phyloP scores from a whole-genome alignment of 2,888 invertebrate genomes.

The Latrodectus elegans region DNA sequence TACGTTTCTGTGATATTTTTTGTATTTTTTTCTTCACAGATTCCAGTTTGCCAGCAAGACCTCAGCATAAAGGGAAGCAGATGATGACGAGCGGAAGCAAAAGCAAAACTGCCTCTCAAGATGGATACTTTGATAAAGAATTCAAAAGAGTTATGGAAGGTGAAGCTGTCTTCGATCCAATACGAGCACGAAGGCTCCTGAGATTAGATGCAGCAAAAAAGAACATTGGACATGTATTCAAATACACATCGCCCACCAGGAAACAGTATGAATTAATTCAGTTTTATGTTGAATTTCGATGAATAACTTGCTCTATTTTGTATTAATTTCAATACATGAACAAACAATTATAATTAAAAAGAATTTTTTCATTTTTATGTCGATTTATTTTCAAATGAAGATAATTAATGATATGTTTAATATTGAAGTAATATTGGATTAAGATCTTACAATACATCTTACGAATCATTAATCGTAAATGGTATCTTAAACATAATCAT shows the following conservation, averaged over 20 bases:
- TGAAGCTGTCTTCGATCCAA: conserved; percentile 31
- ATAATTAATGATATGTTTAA: too few species aligned
- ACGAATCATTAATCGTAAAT: too few species aligned
- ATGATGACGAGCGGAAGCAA: conserved; percentile 38
- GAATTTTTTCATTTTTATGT: too few species aligned
- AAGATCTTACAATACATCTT: too few species aligned
- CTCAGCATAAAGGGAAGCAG: conserved; percentile 43
- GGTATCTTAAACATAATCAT: too few species aligned
- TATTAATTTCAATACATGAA: too few species aligned
- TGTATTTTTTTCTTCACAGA: not conserved
- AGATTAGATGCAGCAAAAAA: conserved; percentile 41
- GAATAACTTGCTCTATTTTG: too few species aligned
- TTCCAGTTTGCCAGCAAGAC: not conserved
- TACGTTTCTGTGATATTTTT: not conserved
- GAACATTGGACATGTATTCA: conserved; percentile 13
- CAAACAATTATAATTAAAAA: too few species aligned
- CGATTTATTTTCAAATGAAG: too few species aligned
- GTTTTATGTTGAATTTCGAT: too few species aligned
- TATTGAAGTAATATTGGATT: too few species aligned
- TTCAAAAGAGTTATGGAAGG: conserved; percentile 58
- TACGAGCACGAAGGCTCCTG: conserved; percentile 24
- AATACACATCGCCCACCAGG: conserved; percentile 38
- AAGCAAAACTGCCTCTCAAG: conserved; percentile 24
- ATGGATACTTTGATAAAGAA: conserved; percentile 41
- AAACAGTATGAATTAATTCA: conserved; percentile 29